These are phyloP conservation scores for Anas flavirostris DNA, from an alignment of 2,797 vertebrate species.

Conservation along the genomic window DNA sequence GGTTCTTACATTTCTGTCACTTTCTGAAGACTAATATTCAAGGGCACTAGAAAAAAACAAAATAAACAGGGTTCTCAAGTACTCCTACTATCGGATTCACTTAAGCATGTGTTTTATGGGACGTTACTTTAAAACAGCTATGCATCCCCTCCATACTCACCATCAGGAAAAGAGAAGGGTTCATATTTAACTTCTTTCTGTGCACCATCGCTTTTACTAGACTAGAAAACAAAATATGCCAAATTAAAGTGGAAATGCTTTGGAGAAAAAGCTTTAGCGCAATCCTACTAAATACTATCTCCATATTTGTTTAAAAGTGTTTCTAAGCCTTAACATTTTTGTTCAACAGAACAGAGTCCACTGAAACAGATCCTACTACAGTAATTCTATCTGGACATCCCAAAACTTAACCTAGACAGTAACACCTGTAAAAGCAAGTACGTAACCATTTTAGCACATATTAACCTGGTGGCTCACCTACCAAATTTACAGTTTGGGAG, in stretches of 20 bases:
- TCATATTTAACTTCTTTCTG: slow-evolving; percentile 91
- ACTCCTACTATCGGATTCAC: neutral
- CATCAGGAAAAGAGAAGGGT: slow-evolving; percentile 92
- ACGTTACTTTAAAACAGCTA: neutral
- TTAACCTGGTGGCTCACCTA: neutral
- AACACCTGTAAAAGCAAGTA: neutral
- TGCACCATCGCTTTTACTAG: slow-evolving; percentile 77
- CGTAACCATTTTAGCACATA: neutral
- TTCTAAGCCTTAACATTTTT: neutral
- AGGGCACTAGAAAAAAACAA: neutral
- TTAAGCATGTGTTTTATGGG: neutral
- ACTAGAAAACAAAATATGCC: slow-evolving; percentile 52
- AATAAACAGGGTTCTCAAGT: neutral
- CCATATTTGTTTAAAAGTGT: neutral
- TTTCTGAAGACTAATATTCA: neutral
- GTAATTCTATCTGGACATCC: neutral
- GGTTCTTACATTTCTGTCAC: neutral
- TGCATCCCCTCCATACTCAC: slow-evolving; percentile 77
- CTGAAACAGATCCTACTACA: neutral
- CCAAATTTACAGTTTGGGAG: neutral
- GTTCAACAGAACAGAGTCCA: neutral
- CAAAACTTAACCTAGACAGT: neutral
- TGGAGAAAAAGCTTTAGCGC: neutral
- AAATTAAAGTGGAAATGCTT: slow-evolving; percentile 8
- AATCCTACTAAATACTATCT: neutral